Evolutionary conservation across 92 coral and sea anemone genomes (phyloP).

Genomic region (Bergia sp.): DNA sequence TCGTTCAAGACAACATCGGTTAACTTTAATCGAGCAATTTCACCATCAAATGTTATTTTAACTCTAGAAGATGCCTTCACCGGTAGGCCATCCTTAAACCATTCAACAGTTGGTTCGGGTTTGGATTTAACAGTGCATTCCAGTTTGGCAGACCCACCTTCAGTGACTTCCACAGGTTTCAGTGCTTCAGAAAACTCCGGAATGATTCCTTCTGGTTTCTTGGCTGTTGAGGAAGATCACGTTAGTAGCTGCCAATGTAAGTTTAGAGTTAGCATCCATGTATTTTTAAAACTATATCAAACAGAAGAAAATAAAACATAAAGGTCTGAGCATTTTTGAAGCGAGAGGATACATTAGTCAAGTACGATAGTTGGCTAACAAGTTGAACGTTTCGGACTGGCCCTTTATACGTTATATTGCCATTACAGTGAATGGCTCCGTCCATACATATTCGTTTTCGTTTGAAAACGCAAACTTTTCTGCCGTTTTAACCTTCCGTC

Average conservation of each 20-base stretch:
- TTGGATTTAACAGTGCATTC: slow-evolving; percentile 37
- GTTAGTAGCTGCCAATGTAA: background rate
- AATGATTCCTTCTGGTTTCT: slow-evolving; percentile 48
- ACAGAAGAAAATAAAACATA: background rate
- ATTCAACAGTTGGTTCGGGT: slow-evolving; percentile 60
- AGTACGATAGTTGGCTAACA: background rate
- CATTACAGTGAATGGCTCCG: no score
- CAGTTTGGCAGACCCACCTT: slow-evolving; percentile 61
- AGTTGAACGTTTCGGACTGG: background rate
- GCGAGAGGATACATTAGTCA: background rate
- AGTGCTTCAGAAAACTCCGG: slow-evolving; percentile 56
- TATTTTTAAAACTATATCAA: no score
- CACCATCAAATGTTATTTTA: slow-evolving; percentile 28
- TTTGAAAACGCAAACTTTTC: no score
- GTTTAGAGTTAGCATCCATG: no score
- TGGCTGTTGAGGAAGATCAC: slow-evolving; percentile 36
- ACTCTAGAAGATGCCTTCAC: slow-evolving; percentile 24
- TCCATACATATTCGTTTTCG: no score
- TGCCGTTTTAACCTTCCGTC: no score
- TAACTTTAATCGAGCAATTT: slow-evolving; percentile 31
- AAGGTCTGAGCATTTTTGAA: background rate
- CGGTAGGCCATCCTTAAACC: slow-evolving; percentile 66
- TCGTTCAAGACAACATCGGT: slow-evolving; percentile 38
- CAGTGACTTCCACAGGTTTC: slow-evolving; percentile 53
- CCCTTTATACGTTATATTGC: no score